Evolutionary conservation across 1,140 invertebrate species (phyloP).

Genomic region (Ridgeia piscesae): DNA sequence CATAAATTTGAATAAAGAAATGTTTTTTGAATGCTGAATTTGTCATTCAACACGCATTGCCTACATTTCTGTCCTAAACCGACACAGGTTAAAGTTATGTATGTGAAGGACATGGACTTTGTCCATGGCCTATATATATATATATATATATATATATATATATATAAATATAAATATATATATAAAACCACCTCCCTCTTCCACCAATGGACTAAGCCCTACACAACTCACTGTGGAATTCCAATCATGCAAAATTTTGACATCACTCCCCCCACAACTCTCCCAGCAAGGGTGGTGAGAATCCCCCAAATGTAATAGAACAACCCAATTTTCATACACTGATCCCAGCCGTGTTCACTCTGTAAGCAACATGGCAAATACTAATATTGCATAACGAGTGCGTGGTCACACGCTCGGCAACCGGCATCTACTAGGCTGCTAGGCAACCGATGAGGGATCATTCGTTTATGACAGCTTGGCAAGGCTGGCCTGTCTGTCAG

Average conservation of each 20-base stretch:
- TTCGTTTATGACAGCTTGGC: neutral
- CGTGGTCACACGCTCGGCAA: neutral
- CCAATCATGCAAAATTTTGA: too few species aligned
- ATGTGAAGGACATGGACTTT: too few species aligned
- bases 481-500: neutral
- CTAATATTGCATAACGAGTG: neutral
- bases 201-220: neutral
- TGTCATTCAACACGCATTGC: too few species aligned
- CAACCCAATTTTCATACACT: neutral
- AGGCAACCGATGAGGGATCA: neutral
- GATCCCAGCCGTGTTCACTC: neutral
- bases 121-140: too few species aligned
- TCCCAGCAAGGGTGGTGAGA: too few species aligned
- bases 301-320: neutral
- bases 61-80: too few species aligned
- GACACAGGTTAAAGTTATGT: too few species aligned
- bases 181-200: neutral
- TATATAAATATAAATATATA: too few species aligned
- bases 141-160: too few species aligned
- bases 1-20: too few species aligned
- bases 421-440: neutral
- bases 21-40: too few species aligned
- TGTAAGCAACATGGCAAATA: neutral
- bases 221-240: neutral
- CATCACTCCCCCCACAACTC: too few species aligned